Conservation (phyloP, 2,888 invertebrate species). For the Mesoligia furuncula region DNA sequence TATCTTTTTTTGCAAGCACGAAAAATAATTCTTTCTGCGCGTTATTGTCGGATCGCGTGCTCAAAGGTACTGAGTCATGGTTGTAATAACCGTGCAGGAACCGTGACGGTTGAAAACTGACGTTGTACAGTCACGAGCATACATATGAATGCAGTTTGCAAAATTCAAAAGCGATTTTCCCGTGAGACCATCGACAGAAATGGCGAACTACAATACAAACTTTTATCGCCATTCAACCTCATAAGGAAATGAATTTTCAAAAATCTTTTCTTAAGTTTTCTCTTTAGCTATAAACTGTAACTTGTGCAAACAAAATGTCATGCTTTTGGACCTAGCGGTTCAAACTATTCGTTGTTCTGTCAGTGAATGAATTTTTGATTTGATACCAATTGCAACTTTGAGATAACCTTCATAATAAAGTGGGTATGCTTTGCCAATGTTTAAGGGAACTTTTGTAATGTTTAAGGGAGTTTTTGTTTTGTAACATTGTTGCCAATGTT, state of each 20-base stretch:
- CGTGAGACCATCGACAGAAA: background rate
- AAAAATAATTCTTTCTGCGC: slow-evolving; percentile 57
- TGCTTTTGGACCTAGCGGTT: background rate
- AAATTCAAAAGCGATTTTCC: background rate
- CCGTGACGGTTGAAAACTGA: slow-evolving; percentile 58
- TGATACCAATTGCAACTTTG: background rate
- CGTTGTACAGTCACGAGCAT: slow-evolving; percentile 25
- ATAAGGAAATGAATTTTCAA: no score
- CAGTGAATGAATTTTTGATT: background rate
- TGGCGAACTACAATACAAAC: no score
- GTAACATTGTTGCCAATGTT: no score
- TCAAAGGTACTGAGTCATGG: slow-evolving; percentile 65
- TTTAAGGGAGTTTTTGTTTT: no score
- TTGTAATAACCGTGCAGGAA: slow-evolving; percentile 68
- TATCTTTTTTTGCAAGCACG: slow-evolving; percentile 62
- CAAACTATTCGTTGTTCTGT: no score
- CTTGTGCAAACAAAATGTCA: background rate
- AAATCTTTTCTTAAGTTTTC: background rate
- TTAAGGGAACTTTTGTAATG: no score
- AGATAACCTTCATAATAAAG: background rate
- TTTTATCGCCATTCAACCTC: background rate
- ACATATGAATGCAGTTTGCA: background rate
- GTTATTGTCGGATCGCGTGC: slow-evolving; percentile 76
- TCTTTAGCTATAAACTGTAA: background rate
- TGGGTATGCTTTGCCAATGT: no score